These are phyloP conservation scores for Gymnothorax javanicus DNA, from an alignment of 2,797 vertebrate species.

Conservation along the genomic window DNA sequence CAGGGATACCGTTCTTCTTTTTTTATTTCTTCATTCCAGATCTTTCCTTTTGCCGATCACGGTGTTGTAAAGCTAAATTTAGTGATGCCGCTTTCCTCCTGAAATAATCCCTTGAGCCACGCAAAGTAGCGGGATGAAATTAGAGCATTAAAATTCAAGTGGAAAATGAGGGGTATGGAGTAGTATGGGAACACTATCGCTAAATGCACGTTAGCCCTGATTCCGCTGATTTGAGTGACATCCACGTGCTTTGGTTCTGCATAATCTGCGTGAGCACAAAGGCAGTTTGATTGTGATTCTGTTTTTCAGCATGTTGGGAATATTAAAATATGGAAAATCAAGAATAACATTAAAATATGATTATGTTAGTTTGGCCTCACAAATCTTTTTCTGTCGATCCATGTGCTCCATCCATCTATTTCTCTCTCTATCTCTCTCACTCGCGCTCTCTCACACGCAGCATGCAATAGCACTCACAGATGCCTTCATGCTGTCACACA, in stretches of 20 bases:
- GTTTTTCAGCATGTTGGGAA: not conserved
- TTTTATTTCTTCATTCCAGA: not conserved
- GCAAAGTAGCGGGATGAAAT: not conserved
- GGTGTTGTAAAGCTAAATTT: conserved; percentile 9
- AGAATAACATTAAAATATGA: not conserved
- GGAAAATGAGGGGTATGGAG: not conserved
- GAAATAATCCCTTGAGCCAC: not conserved
- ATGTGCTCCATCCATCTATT: not conserved
- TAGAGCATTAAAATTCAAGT: conserved; percentile 12
- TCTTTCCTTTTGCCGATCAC: not conserved
- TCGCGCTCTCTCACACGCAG: not conserved
- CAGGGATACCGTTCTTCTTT: conserved; percentile 32
- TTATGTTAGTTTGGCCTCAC: not conserved
- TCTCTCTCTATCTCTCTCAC: not conserved
- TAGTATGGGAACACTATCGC: not conserved
- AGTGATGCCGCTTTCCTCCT: not conserved
- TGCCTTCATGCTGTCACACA: not conserved
- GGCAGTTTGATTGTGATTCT: not conserved
- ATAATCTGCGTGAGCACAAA: not conserved
- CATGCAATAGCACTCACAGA: not conserved
- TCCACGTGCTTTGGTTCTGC: not conserved
- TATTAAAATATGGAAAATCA: not conserved
- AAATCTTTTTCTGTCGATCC: not conserved
- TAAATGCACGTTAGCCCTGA: not conserved
- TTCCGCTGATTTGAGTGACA: conserved; percentile 1